phyloP scores from a whole-genome alignment of 2,888 invertebrate species.

The Colostygia pectinataria region DNA sequence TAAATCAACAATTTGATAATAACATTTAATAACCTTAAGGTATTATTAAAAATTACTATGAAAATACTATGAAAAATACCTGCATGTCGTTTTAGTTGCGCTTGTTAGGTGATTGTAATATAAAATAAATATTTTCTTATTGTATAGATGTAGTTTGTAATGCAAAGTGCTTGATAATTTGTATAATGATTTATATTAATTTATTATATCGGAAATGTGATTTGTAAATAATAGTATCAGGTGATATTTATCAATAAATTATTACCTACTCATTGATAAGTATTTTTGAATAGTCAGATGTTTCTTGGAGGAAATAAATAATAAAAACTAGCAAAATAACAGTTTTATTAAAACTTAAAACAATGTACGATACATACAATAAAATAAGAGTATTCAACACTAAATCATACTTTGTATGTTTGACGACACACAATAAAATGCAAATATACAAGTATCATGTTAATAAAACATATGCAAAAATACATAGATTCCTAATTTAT shows the following conservation, averaged over 20 bases:
- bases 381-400: constrained; percentile 21
- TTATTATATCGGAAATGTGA: constrained; percentile 61
- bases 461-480: constrained; percentile 25
- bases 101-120: constrained; percentile 11
- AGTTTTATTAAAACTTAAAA: constrained; percentile 35
- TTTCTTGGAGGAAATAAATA: not conserved
- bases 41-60: no score
- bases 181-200: constrained; percentile 50
- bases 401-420: constrained; percentile 24
- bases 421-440: constrained; percentile 26
- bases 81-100: constrained; percentile 2
- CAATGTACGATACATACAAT: constrained; percentile 25
- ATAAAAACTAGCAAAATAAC: constrained; percentile 35
- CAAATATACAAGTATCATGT: constrained; percentile 22
- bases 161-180: constrained; percentile 33
- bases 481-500: constrained; percentile 21
- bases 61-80: no score
- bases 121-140: no score
- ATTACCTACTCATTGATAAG: constrained; percentile 36
- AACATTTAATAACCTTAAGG: no score
- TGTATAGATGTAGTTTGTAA: constrained; percentile 28
- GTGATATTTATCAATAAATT: constrained; percentile 71
- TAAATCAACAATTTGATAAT: not conserved
- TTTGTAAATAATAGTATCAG: constrained; percentile 71
- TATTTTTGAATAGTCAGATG: not conserved